Evolutionary conservation across 2,113 vertebrate genomes (phyloP).

Genomic region (Lipotes vexillifer): DNA sequence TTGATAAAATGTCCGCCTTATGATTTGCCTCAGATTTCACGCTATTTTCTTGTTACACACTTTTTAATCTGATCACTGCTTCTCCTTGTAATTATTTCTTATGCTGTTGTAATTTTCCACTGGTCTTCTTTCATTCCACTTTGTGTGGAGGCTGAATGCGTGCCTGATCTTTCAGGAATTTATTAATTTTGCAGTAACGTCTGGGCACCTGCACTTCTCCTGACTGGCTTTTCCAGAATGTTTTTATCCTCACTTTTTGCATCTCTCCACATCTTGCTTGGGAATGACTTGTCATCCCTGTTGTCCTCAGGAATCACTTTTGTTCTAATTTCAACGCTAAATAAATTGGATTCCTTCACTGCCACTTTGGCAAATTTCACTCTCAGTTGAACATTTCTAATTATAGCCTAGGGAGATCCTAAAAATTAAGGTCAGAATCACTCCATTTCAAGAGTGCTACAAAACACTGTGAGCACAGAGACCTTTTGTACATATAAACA

Average conservation of each 20-base stretch:
- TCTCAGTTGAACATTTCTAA: neutral
- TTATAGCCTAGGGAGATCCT: neutral
- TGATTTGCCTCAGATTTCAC: neutral
- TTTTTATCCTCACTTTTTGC: neutral
- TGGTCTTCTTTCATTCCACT: conserved; percentile 27
- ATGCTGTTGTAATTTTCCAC: neutral
- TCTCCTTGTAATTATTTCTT: conserved; percentile 23
- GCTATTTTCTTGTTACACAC: neutral
- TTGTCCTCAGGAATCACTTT: neutral
- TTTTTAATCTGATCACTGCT: conserved; percentile 40
- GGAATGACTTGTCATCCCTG: neutral
- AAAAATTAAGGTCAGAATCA: neutral
- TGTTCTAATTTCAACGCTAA: conserved; percentile 39
- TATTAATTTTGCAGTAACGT: neutral
- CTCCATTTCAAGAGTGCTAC: neutral
- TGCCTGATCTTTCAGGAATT: neutral
- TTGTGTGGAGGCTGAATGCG: neutral
- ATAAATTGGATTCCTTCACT: neutral
- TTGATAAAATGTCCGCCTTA: neutral
- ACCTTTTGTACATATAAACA: neutral
- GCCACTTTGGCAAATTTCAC: neutral
- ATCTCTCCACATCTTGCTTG: neutral
- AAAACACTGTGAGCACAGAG: neutral
- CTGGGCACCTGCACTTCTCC: neutral
- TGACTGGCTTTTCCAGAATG: neutral